Evolutionary conservation across 2,888 invertebrate species (phyloP).

Genomic region (Endomychus coccineus): DNA sequence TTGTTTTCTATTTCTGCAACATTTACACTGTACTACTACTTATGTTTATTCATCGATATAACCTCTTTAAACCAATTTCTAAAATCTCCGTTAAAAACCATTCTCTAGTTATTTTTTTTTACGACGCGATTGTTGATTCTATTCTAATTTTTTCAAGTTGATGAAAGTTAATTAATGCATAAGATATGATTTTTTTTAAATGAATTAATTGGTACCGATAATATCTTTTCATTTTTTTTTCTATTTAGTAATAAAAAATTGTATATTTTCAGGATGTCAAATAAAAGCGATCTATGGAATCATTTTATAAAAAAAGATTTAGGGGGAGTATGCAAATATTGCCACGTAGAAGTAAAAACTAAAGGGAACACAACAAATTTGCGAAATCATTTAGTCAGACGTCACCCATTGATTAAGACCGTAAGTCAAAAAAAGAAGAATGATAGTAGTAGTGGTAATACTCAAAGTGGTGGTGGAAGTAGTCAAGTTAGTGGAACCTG

Average conservation of each 20-base stretch:
- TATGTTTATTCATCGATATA: no score
- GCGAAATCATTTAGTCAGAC: conserved; percentile 6
- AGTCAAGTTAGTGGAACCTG: conserved; percentile 5
- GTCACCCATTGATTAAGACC: conserved; percentile 1
- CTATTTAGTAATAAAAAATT: background rate
- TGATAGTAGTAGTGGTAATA: conserved; percentile 4
- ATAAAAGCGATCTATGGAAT: conserved; percentile 6
- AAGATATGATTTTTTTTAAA: no score
- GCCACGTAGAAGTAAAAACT: conserved; percentile 6
- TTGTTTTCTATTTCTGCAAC: no score
- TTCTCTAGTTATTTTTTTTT: no score
- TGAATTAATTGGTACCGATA: no score
- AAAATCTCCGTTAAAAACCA: no score
- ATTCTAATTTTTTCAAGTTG: no score
- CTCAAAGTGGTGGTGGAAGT: conserved; percentile 4
- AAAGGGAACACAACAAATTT: conserved; percentile 6
- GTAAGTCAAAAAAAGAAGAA: conserved; percentile 1
- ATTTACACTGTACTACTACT: no score
- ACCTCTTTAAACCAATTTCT: no score
- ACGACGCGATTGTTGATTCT: no score
- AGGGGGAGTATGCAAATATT: conserved; percentile 7
- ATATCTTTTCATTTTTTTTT: no score
- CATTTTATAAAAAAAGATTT: conserved; percentile 5
- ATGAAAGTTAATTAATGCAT: no score
- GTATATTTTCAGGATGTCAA: conserved; percentile 3